These are phyloP conservation scores for Megaustenia siamemsis DNA, from an alignment of 2,888 invertebrate genomes.

Conservation along the genomic window DNA sequence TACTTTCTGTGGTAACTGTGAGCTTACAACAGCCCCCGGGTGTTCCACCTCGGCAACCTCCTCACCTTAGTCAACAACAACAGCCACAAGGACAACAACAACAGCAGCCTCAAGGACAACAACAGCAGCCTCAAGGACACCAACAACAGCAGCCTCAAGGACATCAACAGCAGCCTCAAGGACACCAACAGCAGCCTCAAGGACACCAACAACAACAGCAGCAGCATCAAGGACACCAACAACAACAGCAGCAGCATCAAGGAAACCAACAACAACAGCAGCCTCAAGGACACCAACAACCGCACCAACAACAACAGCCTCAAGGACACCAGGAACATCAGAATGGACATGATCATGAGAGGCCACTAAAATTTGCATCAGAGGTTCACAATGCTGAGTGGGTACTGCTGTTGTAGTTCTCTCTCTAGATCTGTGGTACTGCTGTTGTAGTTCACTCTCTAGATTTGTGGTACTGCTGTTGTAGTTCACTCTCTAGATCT, in stretches of 20 bases:
- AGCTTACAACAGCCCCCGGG: slow-evolving; percentile 20
- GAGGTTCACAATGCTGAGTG: slow-evolving; percentile 71
- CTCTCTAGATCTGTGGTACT: no score
- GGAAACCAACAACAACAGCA: not conserved
- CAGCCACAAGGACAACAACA: not conserved
- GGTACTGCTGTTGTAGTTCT: slow-evolving; percentile 45
- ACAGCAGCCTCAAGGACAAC: not conserved
- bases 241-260: not conserved
- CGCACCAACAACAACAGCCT: not conserved
- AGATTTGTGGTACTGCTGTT: no score
- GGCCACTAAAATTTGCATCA: slow-evolving; percentile 61
- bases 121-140: no score
- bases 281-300: not conserved
- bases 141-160: not conserved
- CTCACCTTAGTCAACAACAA: not conserved
- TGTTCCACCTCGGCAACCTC: slow-evolving; percentile 20
- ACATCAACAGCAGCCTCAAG: not conserved
- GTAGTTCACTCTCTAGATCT: no score
- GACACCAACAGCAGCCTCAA: not conserved
- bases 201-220: no score
- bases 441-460: no score
- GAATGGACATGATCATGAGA: slow-evolving; percentile 57
- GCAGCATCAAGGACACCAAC: no score
- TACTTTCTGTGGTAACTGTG: slow-evolving; percentile 1
- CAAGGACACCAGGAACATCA: not conserved